Base-by-base conservation (phyloP, 2,113 vertebrate species). In the Myotis brandtii region DNA sequence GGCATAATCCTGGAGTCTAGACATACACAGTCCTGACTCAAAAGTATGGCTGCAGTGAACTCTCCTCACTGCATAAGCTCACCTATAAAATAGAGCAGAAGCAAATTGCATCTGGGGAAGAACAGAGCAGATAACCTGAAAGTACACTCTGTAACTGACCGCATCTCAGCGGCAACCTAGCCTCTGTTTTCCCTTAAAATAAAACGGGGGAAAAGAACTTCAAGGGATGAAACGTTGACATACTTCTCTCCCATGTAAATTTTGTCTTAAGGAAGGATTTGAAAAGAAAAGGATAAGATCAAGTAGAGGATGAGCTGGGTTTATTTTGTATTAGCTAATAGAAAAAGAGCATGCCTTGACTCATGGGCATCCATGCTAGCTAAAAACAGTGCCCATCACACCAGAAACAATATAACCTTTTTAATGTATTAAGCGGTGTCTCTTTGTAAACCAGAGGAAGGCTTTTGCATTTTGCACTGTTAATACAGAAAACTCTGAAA, bases 391-490 rank as follows among this genome's bases (percentile, higher is more conserved):
- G 2, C 14, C 32, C 43, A 69, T 37, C 56, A 91, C 25, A 48
- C 34, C 82, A 54, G 70, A 90, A 16, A 75, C 4, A 92, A 66
- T 30, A 54, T 73, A 93, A 67, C 73, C 13, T n/a, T 66, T 43
- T 67, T 43, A 76, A 86, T 5, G 4, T 27, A 37, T 21, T 50
- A 81, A 62, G 32, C 34, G 37, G 25, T 8, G 77, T 18, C 43
- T 79, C 9, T 92, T 91, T 27, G 16, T 40, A 85, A 73, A 72
- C 8, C 59, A 86, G 20, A 87, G 6, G 2, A 43, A 54, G 27
- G 69, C 30, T 70, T 93, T 46, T 64, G 11, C 21, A 95, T 73
- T 95, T 92, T 70, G 43, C 88, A 67, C 21, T 80, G 34, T 72
- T 81, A 87, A 70, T 34, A 89, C 0, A 87, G 52, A 89, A 91